Percentiles rank a stretch among this genome's conserved stretches.
Evolutionary conservation across 2,888 invertebrate species (phyloP).

Genomic region (Calliphora vomitoria): DNA sequence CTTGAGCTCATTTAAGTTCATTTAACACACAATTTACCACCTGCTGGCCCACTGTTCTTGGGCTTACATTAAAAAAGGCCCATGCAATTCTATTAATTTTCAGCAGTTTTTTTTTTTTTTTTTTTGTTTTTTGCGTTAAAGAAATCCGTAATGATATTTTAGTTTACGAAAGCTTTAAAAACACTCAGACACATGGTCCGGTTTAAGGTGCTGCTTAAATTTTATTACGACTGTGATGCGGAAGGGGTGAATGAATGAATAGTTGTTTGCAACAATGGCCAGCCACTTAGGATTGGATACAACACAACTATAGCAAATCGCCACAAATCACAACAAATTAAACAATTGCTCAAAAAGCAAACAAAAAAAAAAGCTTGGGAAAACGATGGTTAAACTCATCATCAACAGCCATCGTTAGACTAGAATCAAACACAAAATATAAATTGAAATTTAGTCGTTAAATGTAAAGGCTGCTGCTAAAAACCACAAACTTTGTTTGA

Average conservation of each 20-base stretch:
- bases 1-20: slow-evolving; percentile 20
- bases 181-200: slow-evolving; percentile 44
- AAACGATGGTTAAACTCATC: slow-evolving; percentile 60
- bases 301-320: slow-evolving; percentile 48
- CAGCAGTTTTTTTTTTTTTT: slow-evolving; percentile 1
- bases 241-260: slow-evolving; percentile 76
- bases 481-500: slow-evolving; percentile 52
- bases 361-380: slow-evolving; percentile 61
- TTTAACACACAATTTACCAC: slow-evolving; percentile 36
- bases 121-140: slow-evolving; percentile 24
- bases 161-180: neutral
- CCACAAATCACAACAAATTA: slow-evolving; percentile 77
- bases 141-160: neutral
- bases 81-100: slow-evolving; percentile 65
- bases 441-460: slow-evolving; percentile 76
- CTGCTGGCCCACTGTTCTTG: slow-evolving; percentile 60
- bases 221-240: slow-evolving; percentile 68
- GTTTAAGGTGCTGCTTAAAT: neutral
- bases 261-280: too few relatives aligned
- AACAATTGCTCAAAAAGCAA: slow-evolving; percentile 77
- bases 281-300: slow-evolving; percentile 8
- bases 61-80: slow-evolving; percentile 37
- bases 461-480: slow-evolving; percentile 68
- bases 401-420: slow-evolving; percentile 7
- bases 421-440: slow-evolving; percentile 30